Base-by-base conservation (phyloP, 2,888 invertebrate genomes). In the Dasysyrphus tricinctus region DNA sequence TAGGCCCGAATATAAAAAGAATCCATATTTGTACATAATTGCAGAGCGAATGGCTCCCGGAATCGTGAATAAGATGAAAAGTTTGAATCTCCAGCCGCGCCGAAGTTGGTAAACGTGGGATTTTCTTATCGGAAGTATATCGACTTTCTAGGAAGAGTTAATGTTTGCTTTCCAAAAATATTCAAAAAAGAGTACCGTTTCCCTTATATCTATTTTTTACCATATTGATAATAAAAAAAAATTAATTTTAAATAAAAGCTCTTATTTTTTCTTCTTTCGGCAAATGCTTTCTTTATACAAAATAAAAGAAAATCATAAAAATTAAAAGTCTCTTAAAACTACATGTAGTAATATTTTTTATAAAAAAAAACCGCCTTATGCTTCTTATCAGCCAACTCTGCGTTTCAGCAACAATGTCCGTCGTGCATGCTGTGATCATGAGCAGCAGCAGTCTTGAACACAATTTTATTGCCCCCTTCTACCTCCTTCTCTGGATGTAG, bases 391-490 rank as follows among this genome's bases (percentile, higher is more conserved):
- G 19, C 34, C 59, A 32, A 8, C 19, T 51, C n/a, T 47, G n/a
- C 42, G 3, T 16, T 51, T 89, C 88, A 91, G 88, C 91, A 91
- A 88, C 92, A 92, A 81, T 92, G 92, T n/a, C 92, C 92, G 88
- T 92, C 92, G 79, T 92, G 92, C 78, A 89, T 90, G 76, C 91
- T 90, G 79, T 92, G 92, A 88, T 92, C 91, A 80, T 91, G 91
- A 44, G 89, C 79, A n/a, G 79, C 85, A 6, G 44, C 86, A 37
- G 80, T 88, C 85, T 90, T 90, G 51, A 90, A 90, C 32, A 88
- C 88, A 39, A 89, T 88, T 37, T 85, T 88, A 76, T 57, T 77
- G 24, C 81, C 83, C 7, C 51, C 59, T 47, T 89, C 88, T 7
- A 76, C n/a, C 7, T 85, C 88, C 44, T 88, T 89, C 57, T 90